Percentiles rank a stretch among this genome's conserved stretches.
Evolutionary conservation across 2,113 vertebrate species (phyloP).

Genomic region (Pseudolaguvia tuberculata): DNA sequence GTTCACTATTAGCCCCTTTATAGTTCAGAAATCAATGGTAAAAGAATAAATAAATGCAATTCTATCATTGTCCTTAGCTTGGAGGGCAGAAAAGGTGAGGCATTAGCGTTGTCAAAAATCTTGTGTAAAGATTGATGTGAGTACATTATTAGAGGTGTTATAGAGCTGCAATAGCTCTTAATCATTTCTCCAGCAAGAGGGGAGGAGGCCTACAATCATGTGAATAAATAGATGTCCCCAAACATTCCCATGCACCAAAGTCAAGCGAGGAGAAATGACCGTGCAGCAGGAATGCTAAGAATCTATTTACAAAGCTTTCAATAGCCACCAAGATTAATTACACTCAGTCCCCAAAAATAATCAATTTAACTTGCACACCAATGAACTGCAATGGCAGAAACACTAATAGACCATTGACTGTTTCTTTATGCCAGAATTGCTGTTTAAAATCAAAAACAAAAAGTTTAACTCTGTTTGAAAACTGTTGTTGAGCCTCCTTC

Average conservation of each 20-base stretch:
- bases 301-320: conserved; percentile 41
- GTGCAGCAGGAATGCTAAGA: conserved; percentile 26
- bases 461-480: background rate
- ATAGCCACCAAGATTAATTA: conserved; percentile 45
- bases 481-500: conserved; percentile 11
- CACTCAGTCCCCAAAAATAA: conserved; percentile 27
- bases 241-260: conserved; percentile 38
- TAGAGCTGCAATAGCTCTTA: conserved; percentile 25
- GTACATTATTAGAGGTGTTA: background rate
- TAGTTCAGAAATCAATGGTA: conserved; percentile 39
- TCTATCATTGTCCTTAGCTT: background rate
- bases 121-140: conserved; percentile 32
- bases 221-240: conserved; percentile 40
- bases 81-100: background rate
- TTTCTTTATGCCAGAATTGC: conserved; percentile 14
- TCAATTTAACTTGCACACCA: conserved; percentile 25
- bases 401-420: conserved; percentile 14
- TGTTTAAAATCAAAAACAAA: conserved; percentile 20
- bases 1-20: conserved; percentile 7
- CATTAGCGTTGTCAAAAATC: conserved; percentile 4
- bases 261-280: conserved; percentile 35
- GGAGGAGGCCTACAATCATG: conserved; percentile 24
- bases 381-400: conserved; percentile 8
- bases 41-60: conserved; percentile 1
- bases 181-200: conserved; percentile 18